Evolutionary conservation across 1,140 invertebrate genomes (phyloP), one percentile per base, ranked within the genome.

Genomic region (Physella acuta): DNA sequence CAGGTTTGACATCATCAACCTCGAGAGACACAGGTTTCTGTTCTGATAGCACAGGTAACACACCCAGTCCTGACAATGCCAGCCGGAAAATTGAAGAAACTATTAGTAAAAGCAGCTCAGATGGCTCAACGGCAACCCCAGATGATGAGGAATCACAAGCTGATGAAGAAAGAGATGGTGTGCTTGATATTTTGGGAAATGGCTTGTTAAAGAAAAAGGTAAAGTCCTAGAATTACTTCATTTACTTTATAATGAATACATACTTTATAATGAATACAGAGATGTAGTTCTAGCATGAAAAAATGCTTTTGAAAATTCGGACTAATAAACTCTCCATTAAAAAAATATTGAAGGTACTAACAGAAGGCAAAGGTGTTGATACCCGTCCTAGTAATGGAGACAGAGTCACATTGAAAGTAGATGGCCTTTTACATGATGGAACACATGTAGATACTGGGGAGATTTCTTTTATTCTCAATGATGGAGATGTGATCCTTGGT

Each of bases 351-450:
- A 33, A 68, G 66, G 39, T 68, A n/a, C 37, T 68, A 28, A 28
- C 55, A 33, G 16, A 53, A 31, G 66, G 66, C 36, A 44, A 60
- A 31, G 66, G 56, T 24, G 36, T 67, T 14, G 36, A 58, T 4
- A 68, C 66, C 20, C 33, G 66, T 24, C 66, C 66, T 20, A 68
- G 0, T 3, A 68, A 68, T 68, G 66, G 66, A 31, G 66, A 68
- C 55, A 59, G 33, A 36, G 66, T 68, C 24, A 68, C 66, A 34
- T 11, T 68, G 17, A 59, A 36, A 37, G 56, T 68, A 2, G 55
- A 59, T 49, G 66, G 66, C n/a, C n/a, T 16, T 20, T n/a, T 59
- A 16, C 31, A 58, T 59, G 31, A 68, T 68, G 66, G 66, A 24
- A 51, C 36, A 31, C 66, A 59, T 58, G 31, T 36, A 52, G 37